Evolutionary conservation across 2,888 invertebrate species (phyloP), one percentile per base, ranked within the genome.

Genomic region (Ecliptopera silaceata): DNA sequence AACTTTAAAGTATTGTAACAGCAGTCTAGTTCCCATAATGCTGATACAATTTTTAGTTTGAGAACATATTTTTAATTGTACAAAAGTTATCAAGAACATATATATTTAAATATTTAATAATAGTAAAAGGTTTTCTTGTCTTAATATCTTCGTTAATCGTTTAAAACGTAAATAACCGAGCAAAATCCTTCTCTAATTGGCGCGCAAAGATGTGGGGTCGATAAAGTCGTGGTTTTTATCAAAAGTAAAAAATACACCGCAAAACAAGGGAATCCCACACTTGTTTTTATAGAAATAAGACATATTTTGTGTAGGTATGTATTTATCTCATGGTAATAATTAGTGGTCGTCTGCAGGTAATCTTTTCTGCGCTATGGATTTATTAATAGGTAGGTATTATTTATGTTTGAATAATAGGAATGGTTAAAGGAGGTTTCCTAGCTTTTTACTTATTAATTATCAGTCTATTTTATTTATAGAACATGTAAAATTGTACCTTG

Each of bases 121-220:
- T n/a, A n/a, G n/a, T n/a, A n/a, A 2, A 22, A 22, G 2, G 4
- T 6, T 2, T 2, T 22, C 22, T 22, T 22, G 4, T 22, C 13
- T 2, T 8, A 12, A 12, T 34, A 10, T 41, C 45, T 38, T 42
- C 43, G n/a, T n/a, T n/a, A 56, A 59, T 44, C 51, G 56, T 56
- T 61, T 55, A 61, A 63, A 63, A 39, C 59, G 52, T 50, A 54
- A 61, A 59, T 65, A 61, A 45, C 54, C 52, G 47, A 38, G 43
- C 44, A 32, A 65, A 64, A 68, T 68, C 68, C 68, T 48, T 53
- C 29, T 46, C 58, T 68, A 68, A 68, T 68, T 68, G 66, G 61
- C 31, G 20, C 47, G 53, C 46, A 41, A 47, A 58, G 59, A 63
- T 63, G 39, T 31, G 17, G 47, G 29, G 8, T 15, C 48, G 56